phyloP scores from a whole-genome alignment of 2,113 vertebrate genomes.

The Tonatia bakeri region DNA sequence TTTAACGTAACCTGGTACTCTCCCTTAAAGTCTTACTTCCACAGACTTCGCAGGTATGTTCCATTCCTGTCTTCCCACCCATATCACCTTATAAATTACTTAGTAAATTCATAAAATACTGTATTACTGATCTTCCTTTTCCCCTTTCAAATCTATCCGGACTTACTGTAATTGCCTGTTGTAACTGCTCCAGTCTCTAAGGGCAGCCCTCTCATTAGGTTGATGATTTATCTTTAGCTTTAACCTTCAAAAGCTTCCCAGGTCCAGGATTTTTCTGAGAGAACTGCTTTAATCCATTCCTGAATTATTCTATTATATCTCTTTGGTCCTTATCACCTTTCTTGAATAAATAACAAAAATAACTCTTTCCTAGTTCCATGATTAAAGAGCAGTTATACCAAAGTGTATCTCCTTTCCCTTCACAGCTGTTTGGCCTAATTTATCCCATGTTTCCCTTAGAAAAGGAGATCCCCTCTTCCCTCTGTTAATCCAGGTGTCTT shows the following conservation, averaged over 20 bases:
- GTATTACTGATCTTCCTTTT: not conserved
- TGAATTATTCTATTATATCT: not conserved
- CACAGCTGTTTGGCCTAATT: not conserved
- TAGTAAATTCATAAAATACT: not conserved
- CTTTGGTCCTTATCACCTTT: not conserved
- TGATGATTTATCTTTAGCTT: not conserved
- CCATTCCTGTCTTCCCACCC: not conserved
- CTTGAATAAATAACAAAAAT: conserved; percentile 14
- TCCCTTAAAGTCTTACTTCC: not conserved
- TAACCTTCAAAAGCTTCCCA: not conserved
- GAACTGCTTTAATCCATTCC: not conserved
- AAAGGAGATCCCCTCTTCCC: not conserved
- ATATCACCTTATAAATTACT: not conserved
- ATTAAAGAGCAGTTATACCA: not conserved
- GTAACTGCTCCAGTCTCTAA: not conserved
- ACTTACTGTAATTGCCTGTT: not conserved
- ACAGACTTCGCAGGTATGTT: not conserved
- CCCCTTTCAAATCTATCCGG: not conserved
- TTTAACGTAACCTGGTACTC: not conserved
- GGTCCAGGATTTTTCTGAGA: not conserved
- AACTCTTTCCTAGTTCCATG: not conserved
- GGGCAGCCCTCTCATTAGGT: not conserved
- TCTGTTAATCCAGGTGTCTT: not conserved
- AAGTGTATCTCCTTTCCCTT: not conserved
- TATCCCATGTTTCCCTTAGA: not conserved